Base-by-base conservation (phyloP, 1,140 invertebrate genomes). In the Dreissena polymorpha region DNA sequence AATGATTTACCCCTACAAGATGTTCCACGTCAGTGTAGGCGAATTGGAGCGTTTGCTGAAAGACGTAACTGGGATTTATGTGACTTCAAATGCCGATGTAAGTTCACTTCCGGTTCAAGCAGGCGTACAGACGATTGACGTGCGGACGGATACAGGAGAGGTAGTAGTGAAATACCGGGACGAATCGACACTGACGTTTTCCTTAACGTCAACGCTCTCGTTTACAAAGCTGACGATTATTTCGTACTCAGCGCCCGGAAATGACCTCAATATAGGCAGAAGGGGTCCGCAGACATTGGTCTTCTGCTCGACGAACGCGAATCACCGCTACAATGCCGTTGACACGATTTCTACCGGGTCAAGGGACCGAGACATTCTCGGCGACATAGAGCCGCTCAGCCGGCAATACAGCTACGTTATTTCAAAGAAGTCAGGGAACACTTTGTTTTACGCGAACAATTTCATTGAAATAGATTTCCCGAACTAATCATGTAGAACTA, bases 391-490 rank as follows among this genome's bases (percentile, higher is more conserved):
- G 8, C 55, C 51, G 12, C 21, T 82, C 10, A 82, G 64, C 55
- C 70, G 79, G 49, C 18, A 64, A 10, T 82, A 51, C 51, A 49
- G 13, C 21, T 82, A 27, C 21, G 65, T 51, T 3, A 72, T 82
- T 12, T 72, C 10, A 21, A 82, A 65, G 49, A 67, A 55, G 6
- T 64, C 70, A 0, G 25, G 67, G 14, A 65, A 69, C 10, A 67
- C 53, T 55, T 21, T 82, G 64, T 82, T 51, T 27, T 82, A 82
- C 53, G 70, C 79, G 53, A 82, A 82, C 39, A 72, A 82, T 57
- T 39, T 67, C 12, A 64, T 82, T 14, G 27, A 73, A 5, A 23
- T 82, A 13, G 16, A 57, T 21, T 82, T 81, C 65, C 78, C 67
- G 12, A 53, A 69, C 3, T 60, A 60, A 60, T 3, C 39, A 39